Evolutionary conservation across 2,888 invertebrate genomes (phyloP), one percentile per base, ranked within the genome.

Genomic region (Sarcophaga carnaria): DNA sequence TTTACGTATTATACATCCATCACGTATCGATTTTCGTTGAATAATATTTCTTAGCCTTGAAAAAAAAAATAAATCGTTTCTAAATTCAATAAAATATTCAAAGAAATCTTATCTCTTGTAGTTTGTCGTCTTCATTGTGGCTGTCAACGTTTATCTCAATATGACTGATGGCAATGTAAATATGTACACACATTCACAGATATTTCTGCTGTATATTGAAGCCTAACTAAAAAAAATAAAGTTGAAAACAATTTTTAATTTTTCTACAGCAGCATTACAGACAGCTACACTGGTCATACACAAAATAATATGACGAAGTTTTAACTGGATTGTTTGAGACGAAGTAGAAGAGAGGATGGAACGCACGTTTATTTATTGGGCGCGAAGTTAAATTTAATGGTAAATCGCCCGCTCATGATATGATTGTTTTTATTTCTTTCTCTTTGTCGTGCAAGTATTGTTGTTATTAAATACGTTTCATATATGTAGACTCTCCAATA

Each of bases 301-400:
- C 59, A 79, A 37, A 22, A 78, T 79, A 20, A 75, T 49, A 82
- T 77, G 59, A 85, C 78, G 47, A 80, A 80, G 76, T 83, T 77
- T 47, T 76, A 80, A 86, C 62, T 67, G 69, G 71, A 67, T 67
- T 70, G 45, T 20, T 67, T 17, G 37, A 72, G 72, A 83, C 63
- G 47, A 27, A 37, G 6, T 37, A 5, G 17, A 72, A 72, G 78
- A 72, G 75, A 69, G 64, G 12, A 74, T 59, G 59, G 63, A 75
- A 47, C 14, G 25, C 70, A 81, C 84, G 84, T 87, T 84, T 81
- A 71, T 84, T 84, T 84, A 87, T 84, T 84, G 71, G 84, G 84
- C 87, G 87, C 87, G 78, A 84, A 87, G 87, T 87, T 84, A 81
- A 60, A 79, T 80, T 78, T 83, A 83, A 80, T 86, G 80, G 69